These are phyloP conservation scores for Apamea monoglypha DNA, from an alignment of 2,888 invertebrate species.

Conservation along the genomic window DNA sequence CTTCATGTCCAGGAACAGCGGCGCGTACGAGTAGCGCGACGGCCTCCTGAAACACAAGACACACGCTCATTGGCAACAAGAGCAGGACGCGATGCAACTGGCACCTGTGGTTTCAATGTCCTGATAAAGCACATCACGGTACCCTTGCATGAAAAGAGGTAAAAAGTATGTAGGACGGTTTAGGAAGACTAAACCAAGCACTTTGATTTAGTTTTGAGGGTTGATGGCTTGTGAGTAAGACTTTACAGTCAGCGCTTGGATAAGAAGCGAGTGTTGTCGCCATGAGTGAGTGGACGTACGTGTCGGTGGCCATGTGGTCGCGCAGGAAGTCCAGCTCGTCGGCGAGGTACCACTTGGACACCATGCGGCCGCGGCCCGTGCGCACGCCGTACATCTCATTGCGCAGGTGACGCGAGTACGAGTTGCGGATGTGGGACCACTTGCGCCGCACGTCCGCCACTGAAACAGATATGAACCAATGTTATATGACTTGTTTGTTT, in stretches of 20 bases:
- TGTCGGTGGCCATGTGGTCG: slow-evolving; percentile 88
- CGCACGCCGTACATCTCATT: slow-evolving; percentile 87
- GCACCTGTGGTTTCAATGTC: not conserved
- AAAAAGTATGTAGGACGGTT: not conserved
- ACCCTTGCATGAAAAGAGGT: not conserved
- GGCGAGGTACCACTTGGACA: slow-evolving; percentile 87
- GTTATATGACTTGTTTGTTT: not conserved
- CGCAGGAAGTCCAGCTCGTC: slow-evolving; percentile 86
- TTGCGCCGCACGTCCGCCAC: slow-evolving; percentile 87
- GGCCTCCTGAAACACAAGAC: slow-evolving; percentile 70
- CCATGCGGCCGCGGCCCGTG: slow-evolving; percentile 85
- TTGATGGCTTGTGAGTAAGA: not conserved
- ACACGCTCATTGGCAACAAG: not conserved
- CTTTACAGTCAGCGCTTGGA: not conserved
- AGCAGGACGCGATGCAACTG: not conserved
- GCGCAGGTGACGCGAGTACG: slow-evolving; percentile 87
- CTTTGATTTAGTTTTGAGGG: not conserved
- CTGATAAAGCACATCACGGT: not conserved
- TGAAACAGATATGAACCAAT: slow-evolving; percentile 61
- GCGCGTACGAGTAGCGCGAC: slow-evolving; percentile 74
- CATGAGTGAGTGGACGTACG: slow-evolving; percentile 65
- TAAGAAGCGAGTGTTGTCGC: not conserved
- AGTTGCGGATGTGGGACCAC: slow-evolving; percentile 89
- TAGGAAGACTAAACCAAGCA: not conserved
- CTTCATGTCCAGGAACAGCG: slow-evolving; percentile 69